phyloP scores from a whole-genome alignment of 2,797 vertebrate genomes.

The Argya squamiceps region DNA sequence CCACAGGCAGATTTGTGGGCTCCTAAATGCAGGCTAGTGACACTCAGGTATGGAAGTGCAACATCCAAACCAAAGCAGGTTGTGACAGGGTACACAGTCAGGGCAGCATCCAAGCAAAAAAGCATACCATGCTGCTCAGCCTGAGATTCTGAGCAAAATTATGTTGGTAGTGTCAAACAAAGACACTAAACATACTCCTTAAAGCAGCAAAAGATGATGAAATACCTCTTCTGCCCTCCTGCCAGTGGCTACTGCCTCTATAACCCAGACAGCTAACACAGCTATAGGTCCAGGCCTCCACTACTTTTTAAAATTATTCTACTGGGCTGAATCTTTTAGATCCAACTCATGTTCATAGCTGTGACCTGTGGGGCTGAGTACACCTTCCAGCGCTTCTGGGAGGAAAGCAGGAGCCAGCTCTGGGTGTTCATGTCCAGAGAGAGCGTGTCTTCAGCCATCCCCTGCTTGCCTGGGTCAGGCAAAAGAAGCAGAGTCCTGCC shows the following conservation, averaged over 20 bases:
- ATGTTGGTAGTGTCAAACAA: not conserved
- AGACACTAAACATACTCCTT: not conserved
- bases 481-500: not conserved
- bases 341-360: not conserved
- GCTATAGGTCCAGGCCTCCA: not conserved
- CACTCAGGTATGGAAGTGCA: not conserved
- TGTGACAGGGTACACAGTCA: not conserved
- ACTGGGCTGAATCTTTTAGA: not conserved
- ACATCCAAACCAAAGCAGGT: not conserved
- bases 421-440: not conserved
- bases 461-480: no score
- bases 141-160: not conserved
- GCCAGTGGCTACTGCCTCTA: not conserved
- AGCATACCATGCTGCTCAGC: not conserved
- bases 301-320: not conserved
- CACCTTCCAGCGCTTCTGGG: not conserved
- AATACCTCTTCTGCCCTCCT: not conserved
- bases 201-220: not conserved
- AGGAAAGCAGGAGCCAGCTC: not conserved
- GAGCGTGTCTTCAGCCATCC: not conserved
- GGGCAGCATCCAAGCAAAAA: not conserved
- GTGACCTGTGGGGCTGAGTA: not conserved
- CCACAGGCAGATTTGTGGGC: accelerated
- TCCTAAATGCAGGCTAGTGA: not conserved
- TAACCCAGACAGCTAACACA: not conserved